A percentile compares a stretch with the other conserved stretches of the same genome.
phyloP scores from a whole-genome alignment of 2,888 invertebrate genomes.

The Drosophila kuntzei region DNA sequence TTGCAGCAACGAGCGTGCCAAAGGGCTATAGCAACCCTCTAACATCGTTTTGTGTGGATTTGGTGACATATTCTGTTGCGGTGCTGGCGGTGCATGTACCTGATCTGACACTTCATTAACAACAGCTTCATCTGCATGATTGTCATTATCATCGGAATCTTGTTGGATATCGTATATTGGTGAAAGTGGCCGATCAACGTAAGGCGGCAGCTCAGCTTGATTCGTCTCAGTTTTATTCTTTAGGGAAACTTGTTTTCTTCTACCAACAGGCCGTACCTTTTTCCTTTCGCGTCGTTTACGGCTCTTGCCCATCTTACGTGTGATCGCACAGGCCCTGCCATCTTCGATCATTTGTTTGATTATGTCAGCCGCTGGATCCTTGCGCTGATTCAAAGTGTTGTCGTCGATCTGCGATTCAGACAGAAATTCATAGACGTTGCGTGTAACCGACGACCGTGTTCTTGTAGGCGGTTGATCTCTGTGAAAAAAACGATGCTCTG shows the following conservation, averaged over 20 bases:
- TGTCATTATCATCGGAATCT: constrained; percentile 14
- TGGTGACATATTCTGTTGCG: background rate
- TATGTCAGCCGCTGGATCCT: constrained; percentile 81
- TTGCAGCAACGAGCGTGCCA: constrained; percentile 77
- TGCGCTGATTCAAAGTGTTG: constrained; percentile 44
- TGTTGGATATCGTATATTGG: constrained; percentile 49
- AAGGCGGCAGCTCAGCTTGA: background rate
- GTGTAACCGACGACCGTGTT: constrained; percentile 53
- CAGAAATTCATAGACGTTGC: constrained; percentile 81
- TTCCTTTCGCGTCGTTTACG: constrained; percentile 41
- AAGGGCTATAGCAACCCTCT: constrained; percentile 68
- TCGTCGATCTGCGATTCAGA: constrained; percentile 80
- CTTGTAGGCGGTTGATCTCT: constrained; percentile 44
- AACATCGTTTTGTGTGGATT: background rate
- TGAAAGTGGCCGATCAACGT: constrained; percentile 33
- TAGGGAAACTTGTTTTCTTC: constrained; percentile 54
- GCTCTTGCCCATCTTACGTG: constrained; percentile 84
- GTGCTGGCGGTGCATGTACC: constrained; percentile 3
- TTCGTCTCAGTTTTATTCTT: constrained; percentile 5
- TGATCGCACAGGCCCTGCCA: constrained; percentile 87
- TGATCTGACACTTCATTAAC: constrained; percentile 11
- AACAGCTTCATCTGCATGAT: background rate
- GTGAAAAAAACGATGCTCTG: constrained; percentile 55
- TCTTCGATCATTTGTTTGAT: constrained; percentile 85
- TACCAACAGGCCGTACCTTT: constrained; percentile 53